Base-by-base conservation (phyloP, 2,113 vertebrate genomes). In the Etia nguti region DNA sequence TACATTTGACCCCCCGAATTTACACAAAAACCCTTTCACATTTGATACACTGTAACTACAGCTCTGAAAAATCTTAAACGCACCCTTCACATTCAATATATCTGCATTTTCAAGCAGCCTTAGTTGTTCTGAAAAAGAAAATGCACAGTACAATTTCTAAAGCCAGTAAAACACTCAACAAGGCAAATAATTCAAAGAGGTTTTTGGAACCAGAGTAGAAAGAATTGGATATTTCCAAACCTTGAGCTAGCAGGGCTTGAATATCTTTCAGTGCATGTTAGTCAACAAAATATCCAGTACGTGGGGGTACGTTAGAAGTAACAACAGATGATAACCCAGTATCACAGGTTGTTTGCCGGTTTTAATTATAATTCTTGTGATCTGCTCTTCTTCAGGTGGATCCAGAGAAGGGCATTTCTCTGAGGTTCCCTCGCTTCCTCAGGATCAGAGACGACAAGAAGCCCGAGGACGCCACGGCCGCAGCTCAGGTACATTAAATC, bases 391-490 rank as follows among this genome's bases (percentile, higher is more conserved):
- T 59, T 90, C 90, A 98, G 98, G 97, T 97, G 95, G 98, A 98
- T 83, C 94, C 96, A 34, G 97, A 96, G 81, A 98, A 98, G 81
- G 98, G 98, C 12, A 96, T 98, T 87, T 98, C 98, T 31, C 96
- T 98, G 10, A 95, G 98, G 29, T 98, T 98, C 75, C 98, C 98
- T 8, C 97, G 98, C 43, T 98, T 98, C 86, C 92, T 98, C 4
- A 95, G 96, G 0, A 92, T 98, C 65, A 95, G 98, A 85, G 96
- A 97, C 1, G 98, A 98, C 91, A 98, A 98, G 87, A 97, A 96
- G 80, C 96, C 97, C 0, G 98, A 98, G 75, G 95, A 98, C 4
- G 97, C 97, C 81, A 98, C 98, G 7, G 95, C 92, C 6, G 97
- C 97, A 83, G 89, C 92, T 12, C 97, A 98, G 97, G 98, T 98